Percentiles rank a stretch among this genome's conserved stretches.
phyloP scores from a whole-genome alignment of 2,113 vertebrate species.

The Plestiodon gilberti region DNA sequence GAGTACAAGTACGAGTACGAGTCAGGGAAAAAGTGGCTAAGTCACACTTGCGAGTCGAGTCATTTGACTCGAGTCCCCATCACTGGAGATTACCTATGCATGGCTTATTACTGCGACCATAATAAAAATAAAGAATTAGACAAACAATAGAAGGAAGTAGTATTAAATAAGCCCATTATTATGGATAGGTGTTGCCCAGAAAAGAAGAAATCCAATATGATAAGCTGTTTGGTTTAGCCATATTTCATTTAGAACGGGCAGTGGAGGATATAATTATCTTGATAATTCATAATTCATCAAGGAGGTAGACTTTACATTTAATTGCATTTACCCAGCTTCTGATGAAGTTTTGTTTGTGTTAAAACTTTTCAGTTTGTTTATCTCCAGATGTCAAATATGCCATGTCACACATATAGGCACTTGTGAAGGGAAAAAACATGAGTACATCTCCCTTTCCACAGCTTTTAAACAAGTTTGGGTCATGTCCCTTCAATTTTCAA shows the following conservation, averaged over 20 bases:
- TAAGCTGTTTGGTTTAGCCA: conserved; percentile 18
- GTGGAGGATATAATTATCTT: conserved; percentile 27
- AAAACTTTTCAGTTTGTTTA: neutral
- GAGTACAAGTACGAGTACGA: no score
- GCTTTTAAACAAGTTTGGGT: neutral
- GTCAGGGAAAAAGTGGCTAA: no score
- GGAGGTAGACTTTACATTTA: conserved; percentile 9
- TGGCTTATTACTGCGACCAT: conserved; percentile 35
- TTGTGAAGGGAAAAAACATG: neutral
- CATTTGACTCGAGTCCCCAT: no score
- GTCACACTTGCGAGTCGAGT: no score
- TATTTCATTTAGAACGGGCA: conserved; percentile 35
- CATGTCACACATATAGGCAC: neutral
- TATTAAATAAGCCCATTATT: conserved; percentile 54
- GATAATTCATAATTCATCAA: conserved; percentile 11
- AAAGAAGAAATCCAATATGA: conserved; percentile 38
- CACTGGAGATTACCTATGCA: conserved; percentile 32
- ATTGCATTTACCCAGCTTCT: neutral
- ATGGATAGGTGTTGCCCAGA: conserved; percentile 22
- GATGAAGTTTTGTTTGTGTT: neutral
- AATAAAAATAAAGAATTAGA: conserved; percentile 47
- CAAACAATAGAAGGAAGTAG: conserved; percentile 13
- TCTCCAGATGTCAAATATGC: neutral
- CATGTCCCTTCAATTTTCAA: neutral
- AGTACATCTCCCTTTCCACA: neutral